A percentile compares a stretch with the other conserved stretches of the same genome.
Evolutionary conservation across 2,113 vertebrate genomes (phyloP).

Genomic region (Rynchops niger): DNA sequence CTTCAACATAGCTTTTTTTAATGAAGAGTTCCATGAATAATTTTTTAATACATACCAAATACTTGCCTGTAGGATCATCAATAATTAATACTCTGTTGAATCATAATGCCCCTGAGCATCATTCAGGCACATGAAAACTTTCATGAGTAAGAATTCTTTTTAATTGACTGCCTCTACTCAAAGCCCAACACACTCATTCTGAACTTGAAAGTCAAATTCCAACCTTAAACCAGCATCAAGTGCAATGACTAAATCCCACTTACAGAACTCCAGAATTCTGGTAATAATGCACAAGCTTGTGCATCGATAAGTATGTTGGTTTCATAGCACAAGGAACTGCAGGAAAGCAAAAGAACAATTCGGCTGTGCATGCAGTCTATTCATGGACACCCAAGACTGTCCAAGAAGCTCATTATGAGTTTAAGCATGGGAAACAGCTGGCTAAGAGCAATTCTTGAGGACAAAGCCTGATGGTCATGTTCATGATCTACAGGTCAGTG

Average conservation of each 20-base stretch:
- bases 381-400: neutral
- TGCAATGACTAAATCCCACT: neutral
- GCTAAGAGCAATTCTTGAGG: neutral
- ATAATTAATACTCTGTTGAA: neutral
- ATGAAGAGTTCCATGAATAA: neutral
- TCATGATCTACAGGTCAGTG: neutral
- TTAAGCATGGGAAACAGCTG: neutral
- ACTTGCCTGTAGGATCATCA: neutral
- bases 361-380: neutral
- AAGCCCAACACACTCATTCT: neutral
- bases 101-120: neutral
- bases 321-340: neutral
- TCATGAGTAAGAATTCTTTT: neutral
- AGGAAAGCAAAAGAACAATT: neutral
- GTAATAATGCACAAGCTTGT: neutral
- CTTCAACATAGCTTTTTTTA: neutral
- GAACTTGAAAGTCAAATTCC: neutral
- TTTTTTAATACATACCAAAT: neutral
- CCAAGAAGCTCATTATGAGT: neutral
- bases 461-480: neutral
- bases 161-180: neutral
- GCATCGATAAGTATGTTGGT: neutral
- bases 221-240: neutral
- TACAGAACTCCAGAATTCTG: neutral
- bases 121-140: neutral